A percentile compares a stretch with the other conserved stretches of the same genome.
Evolutionary conservation across 1,140 invertebrate species (phyloP).

Genomic region (Sycophaga agraensis): DNA sequence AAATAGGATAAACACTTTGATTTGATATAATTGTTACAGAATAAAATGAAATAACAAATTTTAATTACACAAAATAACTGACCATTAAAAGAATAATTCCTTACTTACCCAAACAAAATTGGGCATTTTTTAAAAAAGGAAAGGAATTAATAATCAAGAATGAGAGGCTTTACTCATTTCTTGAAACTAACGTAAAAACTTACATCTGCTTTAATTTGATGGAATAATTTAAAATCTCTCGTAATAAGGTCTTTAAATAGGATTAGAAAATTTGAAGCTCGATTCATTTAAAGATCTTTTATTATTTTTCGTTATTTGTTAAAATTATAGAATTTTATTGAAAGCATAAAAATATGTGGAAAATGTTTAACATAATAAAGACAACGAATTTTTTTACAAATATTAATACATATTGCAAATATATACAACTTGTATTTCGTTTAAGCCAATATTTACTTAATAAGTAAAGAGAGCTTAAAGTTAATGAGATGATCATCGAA

Average conservation of each 20-base stretch:
- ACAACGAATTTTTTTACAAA: conserved; percentile 12
- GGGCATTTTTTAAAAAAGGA: conserved; percentile 6
- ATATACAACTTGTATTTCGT: no score
- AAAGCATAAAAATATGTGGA: conserved; percentile 1
- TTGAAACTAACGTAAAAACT: conserved; percentile 18
- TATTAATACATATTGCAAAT: no score
- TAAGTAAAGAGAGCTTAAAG: no score
- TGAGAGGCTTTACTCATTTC: conserved; percentile 2
- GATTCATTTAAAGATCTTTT: conserved; percentile 5
- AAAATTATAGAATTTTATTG: conserved; percentile 19
- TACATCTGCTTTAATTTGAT: conserved; percentile 2
- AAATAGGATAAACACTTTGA: conserved; percentile 6
- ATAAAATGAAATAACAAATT: conserved; percentile 33
- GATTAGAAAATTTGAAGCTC: neutral
- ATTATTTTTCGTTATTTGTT: conserved; percentile 17
- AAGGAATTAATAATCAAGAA: conserved; percentile 7
- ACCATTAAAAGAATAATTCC: conserved; percentile 7
- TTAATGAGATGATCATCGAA: no score
- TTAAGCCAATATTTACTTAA: no score
- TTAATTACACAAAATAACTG: conserved; percentile 26
- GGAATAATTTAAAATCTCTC: conserved; percentile 22
- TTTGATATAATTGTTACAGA: conserved; percentile 18
- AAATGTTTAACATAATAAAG: neutral
- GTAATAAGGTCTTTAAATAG: conserved; percentile 1
- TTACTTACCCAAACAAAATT: neutral